These are phyloP conservation scores for Phortica variegata DNA, from an alignment of 1,140 invertebrate species.

Conservation along the genomic window DNA sequence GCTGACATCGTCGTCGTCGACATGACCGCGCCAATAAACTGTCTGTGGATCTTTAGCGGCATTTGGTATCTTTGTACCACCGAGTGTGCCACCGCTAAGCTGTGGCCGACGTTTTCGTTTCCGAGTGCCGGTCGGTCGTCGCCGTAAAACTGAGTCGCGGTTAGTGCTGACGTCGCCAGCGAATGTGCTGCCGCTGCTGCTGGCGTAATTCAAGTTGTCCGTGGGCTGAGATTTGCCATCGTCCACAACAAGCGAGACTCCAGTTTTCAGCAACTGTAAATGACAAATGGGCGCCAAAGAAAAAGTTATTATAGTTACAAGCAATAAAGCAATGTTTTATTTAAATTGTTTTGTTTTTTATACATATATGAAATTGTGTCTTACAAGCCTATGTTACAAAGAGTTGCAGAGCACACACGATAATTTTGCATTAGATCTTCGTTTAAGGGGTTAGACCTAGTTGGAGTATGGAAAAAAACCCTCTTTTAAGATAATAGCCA, in stretches of 20 bases:
- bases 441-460: no score
- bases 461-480: no score
- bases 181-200: neutral
- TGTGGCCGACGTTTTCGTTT: constrained; percentile 46
- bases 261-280: constrained; percentile 42
- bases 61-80: constrained; percentile 8
- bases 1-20: constrained; percentile 31
- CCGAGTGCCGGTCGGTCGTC: constrained; percentile 11
- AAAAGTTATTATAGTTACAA: no score
- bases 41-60: no score
- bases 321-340: no score
- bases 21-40: constrained; percentile 47
- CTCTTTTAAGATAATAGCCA: no score
- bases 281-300: no score
- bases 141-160: neutral
- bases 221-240: constrained; percentile 25
- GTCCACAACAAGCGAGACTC: constrained; percentile 46
- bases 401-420: no score
- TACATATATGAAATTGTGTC: no score
- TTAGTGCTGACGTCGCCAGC: neutral
- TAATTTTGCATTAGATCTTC: no score
- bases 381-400: no score
- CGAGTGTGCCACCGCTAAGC: constrained; percentile 29
- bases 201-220: constrained; percentile 3
- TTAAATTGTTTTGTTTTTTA: no score